Conservation (phyloP, 2,888 invertebrate species). For the Pristionchus entomophagus region DNA sequence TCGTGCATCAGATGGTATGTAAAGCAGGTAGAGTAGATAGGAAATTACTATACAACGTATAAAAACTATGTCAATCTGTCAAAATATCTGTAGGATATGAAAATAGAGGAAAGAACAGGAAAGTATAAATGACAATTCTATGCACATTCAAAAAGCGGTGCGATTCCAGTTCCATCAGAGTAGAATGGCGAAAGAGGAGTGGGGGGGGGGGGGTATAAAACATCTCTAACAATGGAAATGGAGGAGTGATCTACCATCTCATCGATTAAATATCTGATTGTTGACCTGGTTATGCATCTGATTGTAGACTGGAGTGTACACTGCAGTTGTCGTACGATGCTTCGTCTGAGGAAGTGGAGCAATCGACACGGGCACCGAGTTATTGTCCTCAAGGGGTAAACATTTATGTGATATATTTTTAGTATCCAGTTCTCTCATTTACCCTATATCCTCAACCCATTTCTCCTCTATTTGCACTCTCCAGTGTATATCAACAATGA, state of each 20-base stretch:
- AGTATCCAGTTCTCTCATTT: too few relatives aligned
- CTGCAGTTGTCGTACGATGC: neutral
- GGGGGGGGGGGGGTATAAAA: too few relatives aligned
- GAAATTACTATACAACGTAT: conserved; percentile 13
- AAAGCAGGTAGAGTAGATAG: neutral
- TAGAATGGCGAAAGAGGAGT: neutral
- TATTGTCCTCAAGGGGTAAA: neutral
- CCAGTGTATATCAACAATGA: too few relatives aligned
- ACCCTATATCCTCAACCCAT: too few relatives aligned
- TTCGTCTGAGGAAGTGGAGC: neutral
- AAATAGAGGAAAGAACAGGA: neutral
- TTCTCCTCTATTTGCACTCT: too few relatives aligned
- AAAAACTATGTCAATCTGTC: conserved; percentile 6
- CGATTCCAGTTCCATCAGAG: neutral
- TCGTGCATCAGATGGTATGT: neutral
- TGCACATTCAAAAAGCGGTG: neutral
- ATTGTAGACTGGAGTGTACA: neutral
- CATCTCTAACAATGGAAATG: too few relatives aligned
- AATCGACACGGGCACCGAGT: neutral
- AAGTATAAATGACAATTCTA: neutral
- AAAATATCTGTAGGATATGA: neutral
- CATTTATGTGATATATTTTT: neutral
- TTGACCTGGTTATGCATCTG: neutral
- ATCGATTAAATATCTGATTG: neutral
- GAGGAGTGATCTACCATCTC: too few relatives aligned